These are phyloP conservation scores for Hartigia nigra DNA, from an alignment of 2,888 invertebrate genomes.

Conservation along the genomic window DNA sequence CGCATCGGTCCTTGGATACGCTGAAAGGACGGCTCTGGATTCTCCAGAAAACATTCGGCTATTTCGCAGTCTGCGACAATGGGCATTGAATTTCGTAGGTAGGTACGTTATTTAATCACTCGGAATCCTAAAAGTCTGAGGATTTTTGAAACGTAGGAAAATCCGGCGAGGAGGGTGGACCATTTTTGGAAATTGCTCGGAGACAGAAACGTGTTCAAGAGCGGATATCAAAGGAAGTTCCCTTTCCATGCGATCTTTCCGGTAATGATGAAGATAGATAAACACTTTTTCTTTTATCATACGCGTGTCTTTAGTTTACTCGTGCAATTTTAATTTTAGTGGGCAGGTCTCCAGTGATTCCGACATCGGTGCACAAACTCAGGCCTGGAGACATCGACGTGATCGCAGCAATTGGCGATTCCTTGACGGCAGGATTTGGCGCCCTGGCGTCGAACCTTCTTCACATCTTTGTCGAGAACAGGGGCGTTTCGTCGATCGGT, in stretches of 20 bases:
- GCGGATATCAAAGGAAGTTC: slow-evolving; percentile 28
- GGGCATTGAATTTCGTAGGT: slow-evolving; percentile 37
- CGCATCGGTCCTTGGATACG: background rate
- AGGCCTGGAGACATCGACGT: slow-evolving; percentile 74
- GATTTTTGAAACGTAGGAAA: slow-evolving; percentile 28
- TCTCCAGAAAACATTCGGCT: slow-evolving; percentile 32
- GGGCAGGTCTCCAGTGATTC: slow-evolving; percentile 55
- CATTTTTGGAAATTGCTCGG: slow-evolving; percentile 26
- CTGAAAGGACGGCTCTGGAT: slow-evolving; percentile 44
- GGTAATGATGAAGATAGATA: slow-evolving; percentile 31
- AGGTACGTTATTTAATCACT: slow-evolving; percentile 16
- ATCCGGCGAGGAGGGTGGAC: slow-evolving; percentile 30
- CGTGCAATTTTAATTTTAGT: slow-evolving; percentile 25
- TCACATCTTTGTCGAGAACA: slow-evolving; percentile 61
- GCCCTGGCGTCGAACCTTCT: slow-evolving; percentile 65
- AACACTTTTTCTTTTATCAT: background rate
- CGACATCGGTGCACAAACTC: slow-evolving; percentile 70
- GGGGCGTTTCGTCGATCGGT: slow-evolving; percentile 46
- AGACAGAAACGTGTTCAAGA: slow-evolving; percentile 35
- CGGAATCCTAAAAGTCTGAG: background rate
- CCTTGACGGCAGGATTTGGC: slow-evolving; percentile 71
- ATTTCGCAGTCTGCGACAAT: slow-evolving; percentile 32
- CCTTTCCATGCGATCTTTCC: slow-evolving; percentile 55
- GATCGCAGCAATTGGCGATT: slow-evolving; percentile 73
- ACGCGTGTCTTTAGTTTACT: background rate